phyloP scores from a whole-genome alignment of 2,113 vertebrate genomes.

The Lagenorhynchus albirostris region DNA sequence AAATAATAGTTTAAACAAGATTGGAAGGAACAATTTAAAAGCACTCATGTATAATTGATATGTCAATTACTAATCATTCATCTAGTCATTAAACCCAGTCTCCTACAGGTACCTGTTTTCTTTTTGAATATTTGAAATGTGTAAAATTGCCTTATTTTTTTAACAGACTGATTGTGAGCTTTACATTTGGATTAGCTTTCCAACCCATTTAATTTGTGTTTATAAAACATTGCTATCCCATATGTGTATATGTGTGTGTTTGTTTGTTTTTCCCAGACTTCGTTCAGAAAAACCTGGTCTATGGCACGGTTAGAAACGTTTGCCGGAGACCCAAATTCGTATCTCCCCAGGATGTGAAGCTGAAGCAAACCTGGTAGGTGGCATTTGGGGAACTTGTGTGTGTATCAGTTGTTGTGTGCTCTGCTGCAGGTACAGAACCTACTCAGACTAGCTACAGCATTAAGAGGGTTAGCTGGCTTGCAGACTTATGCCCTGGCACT shows the following conservation, averaged over 20 bases:
- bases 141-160: conserved; percentile 56
- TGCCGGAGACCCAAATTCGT: conserved; percentile 90
- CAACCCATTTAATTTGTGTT: conserved; percentile 62
- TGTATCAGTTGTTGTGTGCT: neutral
- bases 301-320: conserved; percentile 83
- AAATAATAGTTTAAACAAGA: conserved; percentile 68
- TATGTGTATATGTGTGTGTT: neutral
- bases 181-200: conserved; percentile 47
- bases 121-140: conserved; percentile 66
- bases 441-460: neutral
- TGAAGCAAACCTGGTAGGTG: conserved; percentile 60
- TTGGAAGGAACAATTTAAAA: conserved; percentile 62
- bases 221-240: conserved; percentile 3
- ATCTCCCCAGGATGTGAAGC: conserved; percentile 86
- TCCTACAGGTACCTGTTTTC: conserved; percentile 64
- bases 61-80: conserved; percentile 67
- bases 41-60: conserved; percentile 65
- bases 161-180: conserved; percentile 35
- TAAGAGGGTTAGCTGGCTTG: too few species aligned
- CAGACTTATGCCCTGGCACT: neutral
- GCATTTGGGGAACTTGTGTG: neutral
- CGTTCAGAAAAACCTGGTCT: conserved; percentile 85
- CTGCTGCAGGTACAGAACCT: neutral
- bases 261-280: conserved; percentile 80
- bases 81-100: conserved; percentile 61